These are phyloP conservation scores for Ochlodes sylvanus DNA, from an alignment of 2,888 invertebrate species.

Conservation along the genomic window DNA sequence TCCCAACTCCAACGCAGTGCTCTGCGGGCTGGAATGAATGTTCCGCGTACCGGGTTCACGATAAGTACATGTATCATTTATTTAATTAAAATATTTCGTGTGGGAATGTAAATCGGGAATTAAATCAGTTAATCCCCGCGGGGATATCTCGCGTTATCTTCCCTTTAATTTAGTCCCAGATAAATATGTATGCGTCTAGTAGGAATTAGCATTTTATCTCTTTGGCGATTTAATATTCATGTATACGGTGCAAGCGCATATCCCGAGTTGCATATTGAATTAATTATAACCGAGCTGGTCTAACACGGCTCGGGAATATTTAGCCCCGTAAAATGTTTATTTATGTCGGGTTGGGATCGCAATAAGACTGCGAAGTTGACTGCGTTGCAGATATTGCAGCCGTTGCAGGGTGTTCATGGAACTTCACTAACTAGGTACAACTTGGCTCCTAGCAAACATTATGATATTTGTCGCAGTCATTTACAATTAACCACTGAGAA, in stretches of 20 bases:
- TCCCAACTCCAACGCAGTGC: constrained; percentile 28
- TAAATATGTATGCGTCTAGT: constrained; percentile 72
- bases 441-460: too few relatives aligned
- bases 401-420: too few relatives aligned
- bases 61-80: constrained; percentile 20
- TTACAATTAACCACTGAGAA: too few relatives aligned
- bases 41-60: too few relatives aligned
- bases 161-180: constrained; percentile 64
- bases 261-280: constrained; percentile 66
- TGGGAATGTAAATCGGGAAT: constrained; percentile 47
- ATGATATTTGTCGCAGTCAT: too few relatives aligned
- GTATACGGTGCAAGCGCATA: constrained; percentile 71
- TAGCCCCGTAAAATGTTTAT: constrained; percentile 39
- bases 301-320: constrained; percentile 43
- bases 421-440: too few relatives aligned
- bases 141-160: constrained; percentile 52
- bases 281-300: constrained; percentile 62
- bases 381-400: neutral
- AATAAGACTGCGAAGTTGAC: neutral
- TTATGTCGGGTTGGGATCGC: neutral
- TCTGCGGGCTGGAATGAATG: constrained; percentile 17
- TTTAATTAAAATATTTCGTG: constrained; percentile 35
- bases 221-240: constrained; percentile 79
- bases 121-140: constrained; percentile 51
- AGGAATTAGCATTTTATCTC: constrained; percentile 81